phyloP scores from a whole-genome alignment of 2,797 vertebrate genomes.

The Steatocranus sp. region DNA sequence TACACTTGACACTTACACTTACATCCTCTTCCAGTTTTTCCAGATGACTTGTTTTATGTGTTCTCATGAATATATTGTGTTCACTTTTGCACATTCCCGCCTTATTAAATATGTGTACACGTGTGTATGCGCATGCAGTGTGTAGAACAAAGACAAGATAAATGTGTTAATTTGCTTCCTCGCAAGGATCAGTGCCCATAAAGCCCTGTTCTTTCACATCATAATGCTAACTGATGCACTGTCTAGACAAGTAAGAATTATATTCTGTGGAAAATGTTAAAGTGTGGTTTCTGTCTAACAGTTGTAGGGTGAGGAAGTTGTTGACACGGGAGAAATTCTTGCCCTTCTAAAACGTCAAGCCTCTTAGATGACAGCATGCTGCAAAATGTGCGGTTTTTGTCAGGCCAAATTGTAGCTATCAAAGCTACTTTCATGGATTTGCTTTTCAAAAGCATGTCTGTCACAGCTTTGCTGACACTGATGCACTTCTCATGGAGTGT shows the following conservation, averaged over 20 bases:
- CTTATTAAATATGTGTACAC: background rate
- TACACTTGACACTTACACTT: background rate
- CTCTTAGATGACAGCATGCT: slow-evolving; percentile 28
- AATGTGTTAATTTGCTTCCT: background rate
- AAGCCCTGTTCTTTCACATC: background rate
- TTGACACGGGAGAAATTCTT: slow-evolving; percentile 29
- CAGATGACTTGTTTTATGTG: slow-evolving; percentile 12
- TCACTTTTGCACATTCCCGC: background rate
- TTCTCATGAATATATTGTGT: slow-evolving; percentile 5
- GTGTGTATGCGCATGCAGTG: background rate
- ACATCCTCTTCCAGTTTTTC: background rate
- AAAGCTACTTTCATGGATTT: slow-evolving; percentile 52
- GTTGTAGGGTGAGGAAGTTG: slow-evolving; percentile 11
- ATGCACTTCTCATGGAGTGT: slow-evolving; percentile 41
- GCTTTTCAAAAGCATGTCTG: slow-evolving; percentile 34
- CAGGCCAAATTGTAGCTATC: slow-evolving; percentile 38
- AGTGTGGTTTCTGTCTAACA: slow-evolving; percentile 8
- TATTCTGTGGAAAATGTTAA: background rate
- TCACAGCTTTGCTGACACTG: slow-evolving; percentile 40
- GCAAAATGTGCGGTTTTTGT: slow-evolving; percentile 30
- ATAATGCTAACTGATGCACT: background rate
- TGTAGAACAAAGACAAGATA: background rate
- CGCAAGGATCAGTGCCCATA: background rate
- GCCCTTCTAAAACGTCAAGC: slow-evolving; percentile 34
- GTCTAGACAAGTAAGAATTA: background rate